Base-by-base conservation (phyloP, 2,888 invertebrate genomes). In the Erebia ligea region DNA sequence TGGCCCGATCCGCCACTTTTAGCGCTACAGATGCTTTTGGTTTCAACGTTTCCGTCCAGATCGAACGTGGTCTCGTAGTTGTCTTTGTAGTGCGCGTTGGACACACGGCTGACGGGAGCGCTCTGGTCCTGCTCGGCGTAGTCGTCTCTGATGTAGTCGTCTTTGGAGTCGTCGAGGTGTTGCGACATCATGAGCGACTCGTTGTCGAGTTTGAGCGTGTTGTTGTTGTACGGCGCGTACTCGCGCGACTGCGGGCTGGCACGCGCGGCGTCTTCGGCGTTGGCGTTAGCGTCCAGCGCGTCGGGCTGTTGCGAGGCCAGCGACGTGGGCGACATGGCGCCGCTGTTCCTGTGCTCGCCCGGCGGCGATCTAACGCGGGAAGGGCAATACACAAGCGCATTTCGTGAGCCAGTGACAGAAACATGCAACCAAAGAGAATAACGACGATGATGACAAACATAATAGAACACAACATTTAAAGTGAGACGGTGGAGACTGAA, bases 41-140 rank as follows among this genome's bases (percentile, higher is more conserved):
- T 98, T 88, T 98, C 98, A 75, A 98, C 96, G 88, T 98, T 98
- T 74, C 98, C 98, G 84, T 98, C 98, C 80, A 98, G 94, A 88
- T 98, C 98, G 90, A 97, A 98, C 48, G 97, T 97, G 17, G 97
- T 97, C 87, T 96, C 97, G 84, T 96, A 96, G 90, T 96, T 96
- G 86, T 96, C 96, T 80, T 96, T 95, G 80, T 94, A 94, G 70
- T 94, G 93, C 57, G 92, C 87, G 78, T 85, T 86, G 62, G 82
- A 81, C 9, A 85, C 87, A 65, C 92, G 85, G 69, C 84, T 87
- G 52, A 81, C 81, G 73, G 81, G 80, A 25, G 80, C 79, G 76
- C 82, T 85, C 75, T 85, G 89, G 21, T 91, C 91, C 75, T 88
- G 89, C 17, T 90, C 89, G 76, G 91, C 84, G 70, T 86, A 86